Base-by-base conservation (phyloP, 2,888 invertebrate species). In the Trisateles emortualis region DNA sequence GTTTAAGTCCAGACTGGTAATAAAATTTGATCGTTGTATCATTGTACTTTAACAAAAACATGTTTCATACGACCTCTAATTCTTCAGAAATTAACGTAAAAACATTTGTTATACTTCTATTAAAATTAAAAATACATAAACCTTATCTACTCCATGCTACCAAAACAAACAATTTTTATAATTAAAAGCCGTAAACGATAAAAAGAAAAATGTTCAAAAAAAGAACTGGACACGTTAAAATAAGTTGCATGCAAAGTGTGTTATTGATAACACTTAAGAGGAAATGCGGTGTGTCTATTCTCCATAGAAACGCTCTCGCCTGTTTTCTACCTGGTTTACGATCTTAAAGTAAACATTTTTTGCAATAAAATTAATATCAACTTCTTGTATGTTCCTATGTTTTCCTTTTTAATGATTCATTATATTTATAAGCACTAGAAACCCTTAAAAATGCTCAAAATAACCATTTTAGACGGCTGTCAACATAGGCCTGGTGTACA, bases 201-300 rank as follows among this genome's bases (percentile, higher is more conserved):
- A 54, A 59, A 55, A 33, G 36, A 58, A 13, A 55, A 57, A 56
- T 52, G 43, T 39, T 11, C 55, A 56, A 59, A 65, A 63, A 56
- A 60, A 57, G 38, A 53, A 59, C 59, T 59, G 41, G 58, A 65
- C 51, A 52, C 58, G 40, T 52, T 52, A 42, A 58, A 63, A 35
- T 9, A 52, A 52, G 59, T 66, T 56, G 62, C 55, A 64, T 59
- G 68, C 59, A 59, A 63, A 73, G 64, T 57, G 60, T 67, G 67
- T 55, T n/a, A n/a, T n/a, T 29, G 10, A 24, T 3, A 33, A 22
- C 22, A 22, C 22, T 26, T 26, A n/a, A n/a, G n/a, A n/a, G n/a
- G n/a, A n/a, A n/a, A n/a, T n/a, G n/a, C n/a, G n/a, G n/a, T n/a
- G n/a, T n/a, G n/a, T n/a, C n/a, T n/a, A n/a, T n/a, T n/a, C n/a